Conservation (phyloP, 2,797 vertebrate genomes). For the Tarsius wallacei region DNA sequence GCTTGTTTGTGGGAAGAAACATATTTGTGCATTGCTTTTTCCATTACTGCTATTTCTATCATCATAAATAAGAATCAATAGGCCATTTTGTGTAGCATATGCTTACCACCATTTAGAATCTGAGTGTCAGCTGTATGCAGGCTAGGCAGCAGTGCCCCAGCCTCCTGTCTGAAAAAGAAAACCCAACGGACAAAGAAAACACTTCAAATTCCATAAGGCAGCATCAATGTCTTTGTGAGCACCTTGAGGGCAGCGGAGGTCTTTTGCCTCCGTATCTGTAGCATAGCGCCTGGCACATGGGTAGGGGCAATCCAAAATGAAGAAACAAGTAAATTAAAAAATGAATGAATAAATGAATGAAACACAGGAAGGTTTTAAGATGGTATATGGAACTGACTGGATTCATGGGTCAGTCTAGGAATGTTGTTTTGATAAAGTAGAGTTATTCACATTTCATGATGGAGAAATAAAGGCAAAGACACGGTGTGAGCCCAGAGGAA, state of each 20-base stretch:
- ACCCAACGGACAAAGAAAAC: slow-evolving; percentile 17
- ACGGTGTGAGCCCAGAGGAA: neutral
- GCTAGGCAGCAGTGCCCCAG: slow-evolving; percentile 29
- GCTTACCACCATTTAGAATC: slow-evolving; percentile 78
- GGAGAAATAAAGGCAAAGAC: slow-evolving; percentile 27
- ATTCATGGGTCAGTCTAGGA: neutral
- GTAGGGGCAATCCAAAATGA: neutral
- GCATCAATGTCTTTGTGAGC: neutral
- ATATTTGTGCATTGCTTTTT: slow-evolving; percentile 78
- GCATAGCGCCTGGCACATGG: neutral
- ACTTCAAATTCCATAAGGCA: neutral
- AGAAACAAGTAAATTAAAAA: neutral
- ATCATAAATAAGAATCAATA: slow-evolving; percentile 87
- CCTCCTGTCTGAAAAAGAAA: slow-evolving; percentile 38
- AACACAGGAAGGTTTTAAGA: neutral
- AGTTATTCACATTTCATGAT: neutral
- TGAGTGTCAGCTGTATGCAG: slow-evolving; percentile 66
- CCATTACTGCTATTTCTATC: slow-evolving; percentile 84
- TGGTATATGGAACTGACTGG: neutral
- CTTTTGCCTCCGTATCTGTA: neutral
- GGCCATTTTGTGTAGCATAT: slow-evolving; percentile 84
- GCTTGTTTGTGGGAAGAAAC: slow-evolving; percentile 83
- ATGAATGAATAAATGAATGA: neutral
- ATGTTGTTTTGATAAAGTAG: slow-evolving; percentile 11
- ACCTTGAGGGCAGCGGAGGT: neutral